A percentile compares a stretch with the other conserved stretches of the same genome.
Evolutionary conservation across 2,888 invertebrate species (phyloP).

Genomic region (Caenorhabditis auriculariae): DNA sequence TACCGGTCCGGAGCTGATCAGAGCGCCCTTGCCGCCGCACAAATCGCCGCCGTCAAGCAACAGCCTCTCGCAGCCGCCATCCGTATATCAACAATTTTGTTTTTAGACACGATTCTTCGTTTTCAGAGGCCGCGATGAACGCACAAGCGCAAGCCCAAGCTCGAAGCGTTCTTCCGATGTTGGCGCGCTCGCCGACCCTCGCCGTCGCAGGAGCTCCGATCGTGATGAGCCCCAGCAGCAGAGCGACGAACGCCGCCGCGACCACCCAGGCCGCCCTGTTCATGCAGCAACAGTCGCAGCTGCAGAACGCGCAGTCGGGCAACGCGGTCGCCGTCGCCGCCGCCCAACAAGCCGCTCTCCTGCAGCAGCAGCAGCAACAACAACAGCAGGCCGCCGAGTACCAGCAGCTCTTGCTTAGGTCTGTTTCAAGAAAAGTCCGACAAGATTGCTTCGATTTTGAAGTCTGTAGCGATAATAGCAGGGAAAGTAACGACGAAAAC

Average conservation of each 20-base stretch:
- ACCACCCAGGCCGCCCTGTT: conserved; percentile 19
- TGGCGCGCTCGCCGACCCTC: conserved; percentile 36
- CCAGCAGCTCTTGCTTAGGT: conserved; percentile 47
- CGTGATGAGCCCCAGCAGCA: conserved; percentile 47
- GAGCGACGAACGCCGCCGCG: conserved; percentile 6
- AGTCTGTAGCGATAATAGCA: background rate
- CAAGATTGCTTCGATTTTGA: background rate
- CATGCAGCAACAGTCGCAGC: conserved; percentile 30
- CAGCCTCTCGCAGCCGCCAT: conserved; percentile 32
- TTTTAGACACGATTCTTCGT: background rate
- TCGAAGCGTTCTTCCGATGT: conserved; percentile 22
- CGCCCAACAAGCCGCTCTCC: conserved; percentile 41
- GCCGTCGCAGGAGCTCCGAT: conserved; percentile 49
- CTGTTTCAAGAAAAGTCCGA: too few species aligned
- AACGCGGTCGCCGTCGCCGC: conserved; percentile 20
- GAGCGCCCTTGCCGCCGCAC: conserved; percentile 35
- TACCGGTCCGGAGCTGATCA: conserved; percentile 72
- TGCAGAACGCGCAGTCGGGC: conserved; percentile 16
- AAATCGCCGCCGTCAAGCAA: conserved; percentile 37
- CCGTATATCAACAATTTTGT: conserved; percentile 10
- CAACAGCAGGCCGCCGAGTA: conserved; percentile 44
- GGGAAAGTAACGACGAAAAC: too few species aligned
- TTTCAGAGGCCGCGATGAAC: conserved; percentile 29
- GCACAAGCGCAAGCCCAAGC: conserved; percentile 16
- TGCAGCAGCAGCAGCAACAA: conserved; percentile 30